Evolutionary conservation across 2,888 invertebrate species (phyloP).

Genomic region (Panzeria rudis): DNA sequence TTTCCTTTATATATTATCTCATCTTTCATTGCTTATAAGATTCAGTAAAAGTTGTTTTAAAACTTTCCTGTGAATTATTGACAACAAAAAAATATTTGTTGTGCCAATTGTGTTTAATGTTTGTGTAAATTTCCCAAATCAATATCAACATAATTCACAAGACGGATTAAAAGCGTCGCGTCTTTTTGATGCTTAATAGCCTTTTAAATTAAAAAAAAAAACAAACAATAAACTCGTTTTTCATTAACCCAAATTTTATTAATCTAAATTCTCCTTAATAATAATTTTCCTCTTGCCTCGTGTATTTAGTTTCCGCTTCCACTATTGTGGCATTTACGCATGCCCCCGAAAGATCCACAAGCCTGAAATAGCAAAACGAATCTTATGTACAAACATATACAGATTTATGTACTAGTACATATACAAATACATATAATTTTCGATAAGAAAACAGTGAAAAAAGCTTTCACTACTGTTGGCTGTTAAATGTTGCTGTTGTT

Average conservation of each 20-base stretch:
- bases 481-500: constrained; percentile 18
- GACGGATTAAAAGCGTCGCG: constrained; percentile 2
- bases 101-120: constrained; percentile 9
- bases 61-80: constrained; percentile 7
- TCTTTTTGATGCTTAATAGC: background rate
- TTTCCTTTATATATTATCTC: constrained; percentile 25
- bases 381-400: background rate
- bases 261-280: constrained; percentile 36
- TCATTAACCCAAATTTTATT: constrained; percentile 42
- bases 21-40: background rate
- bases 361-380: constrained; percentile 23
- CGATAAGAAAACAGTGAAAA: constrained; percentile 26
- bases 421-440: no score
- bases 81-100: background rate
- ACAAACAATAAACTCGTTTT: constrained; percentile 40
- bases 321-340: constrained; percentile 41
- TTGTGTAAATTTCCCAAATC: background rate
- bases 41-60: constrained; percentile 41
- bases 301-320: constrained; percentile 13
- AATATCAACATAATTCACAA: background rate
- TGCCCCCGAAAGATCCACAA: constrained; percentile 24
- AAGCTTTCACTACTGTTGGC: constrained; percentile 64
- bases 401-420: background rate
- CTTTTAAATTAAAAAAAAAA: constrained; percentile 16
- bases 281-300: background rate